Conservation (phyloP, 2,888 invertebrate species). For the Lobophora halterata region DNA sequence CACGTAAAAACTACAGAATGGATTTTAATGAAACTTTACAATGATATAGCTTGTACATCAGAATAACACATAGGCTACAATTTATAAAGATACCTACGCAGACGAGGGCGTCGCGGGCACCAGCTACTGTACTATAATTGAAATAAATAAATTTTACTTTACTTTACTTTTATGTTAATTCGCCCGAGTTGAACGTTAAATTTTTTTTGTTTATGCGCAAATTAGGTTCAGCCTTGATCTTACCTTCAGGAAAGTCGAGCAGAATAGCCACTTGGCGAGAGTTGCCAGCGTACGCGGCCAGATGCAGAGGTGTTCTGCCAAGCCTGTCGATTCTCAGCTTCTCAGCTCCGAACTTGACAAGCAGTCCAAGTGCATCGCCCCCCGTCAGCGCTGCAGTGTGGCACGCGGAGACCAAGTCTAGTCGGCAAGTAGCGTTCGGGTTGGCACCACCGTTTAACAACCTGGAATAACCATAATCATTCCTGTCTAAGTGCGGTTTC, state of each 20-base stretch:
- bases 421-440: slow-evolving; percentile 73
- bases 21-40: too few relatives aligned
- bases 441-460: slow-evolving; percentile 70
- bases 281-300: slow-evolving; percentile 73
- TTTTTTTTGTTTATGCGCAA: too few relatives aligned
- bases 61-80: too few relatives aligned
- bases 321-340: slow-evolving; percentile 60
- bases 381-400: slow-evolving; percentile 70
- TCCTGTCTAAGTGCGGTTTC: too few relatives aligned
- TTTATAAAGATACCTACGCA: too few relatives aligned
- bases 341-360: slow-evolving; percentile 69
- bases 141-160: too few relatives aligned
- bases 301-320: slow-evolving; percentile 71
- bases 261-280: slow-evolving; percentile 64
- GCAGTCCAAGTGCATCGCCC: slow-evolving; percentile 56
- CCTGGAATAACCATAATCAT: slow-evolving; percentile 39
- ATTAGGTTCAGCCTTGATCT: background rate
- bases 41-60: too few relatives aligned
- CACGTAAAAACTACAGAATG: too few relatives aligned
- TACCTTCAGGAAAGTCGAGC: slow-evolving; percentile 68
- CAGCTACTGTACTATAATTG: too few relatives aligned
- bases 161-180: too few relatives aligned
- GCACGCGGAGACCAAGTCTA: slow-evolving; percentile 65
- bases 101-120: too few relatives aligned
- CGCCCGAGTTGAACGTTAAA: too few relatives aligned